Percentiles rank a stretch among this genome's conserved stretches.
phyloP scores from a whole-genome alignment of 2,113 vertebrate genomes.

The Ictidomys tridecemlineatus region DNA sequence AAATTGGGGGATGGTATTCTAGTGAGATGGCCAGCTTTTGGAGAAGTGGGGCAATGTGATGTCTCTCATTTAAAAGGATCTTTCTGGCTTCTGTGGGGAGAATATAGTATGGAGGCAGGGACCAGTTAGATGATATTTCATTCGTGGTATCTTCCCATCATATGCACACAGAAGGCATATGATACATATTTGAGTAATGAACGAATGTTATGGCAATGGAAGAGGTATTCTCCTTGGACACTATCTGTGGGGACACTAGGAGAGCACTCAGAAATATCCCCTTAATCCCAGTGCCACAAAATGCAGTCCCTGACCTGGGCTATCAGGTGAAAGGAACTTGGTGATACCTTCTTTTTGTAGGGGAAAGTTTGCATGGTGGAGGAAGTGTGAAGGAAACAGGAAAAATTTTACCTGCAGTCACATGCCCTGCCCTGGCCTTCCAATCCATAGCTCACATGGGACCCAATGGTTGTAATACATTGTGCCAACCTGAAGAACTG shows the following conservation, averaged over 20 bases:
- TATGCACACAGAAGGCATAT: background rate
- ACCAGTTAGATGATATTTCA: background rate
- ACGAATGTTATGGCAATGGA: fast-evolving
- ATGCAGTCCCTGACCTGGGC: background rate
- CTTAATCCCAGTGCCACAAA: background rate
- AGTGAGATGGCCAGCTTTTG: background rate
- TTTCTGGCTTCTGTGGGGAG: background rate
- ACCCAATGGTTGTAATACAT: background rate
- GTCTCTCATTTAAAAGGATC: background rate
- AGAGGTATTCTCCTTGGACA: background rate
- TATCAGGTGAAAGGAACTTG: background rate
- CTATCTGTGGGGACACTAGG: background rate
- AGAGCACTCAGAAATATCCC: background rate
- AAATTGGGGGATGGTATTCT: background rate
- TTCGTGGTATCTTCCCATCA: background rate
- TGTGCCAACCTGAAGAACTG: background rate
- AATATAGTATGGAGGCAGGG: background rate
- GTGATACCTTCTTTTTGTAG: background rate
- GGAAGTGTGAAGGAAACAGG: background rate
- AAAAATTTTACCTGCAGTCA: background rate
- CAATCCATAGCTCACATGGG: background rate
- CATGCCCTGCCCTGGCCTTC: background rate
- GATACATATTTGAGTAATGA: background rate
- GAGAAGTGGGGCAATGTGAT: too few relatives aligned
- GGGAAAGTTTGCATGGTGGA: background rate